Conservation (phyloP, 2,888 invertebrate species). For the Dastarcus helophoroides region DNA sequence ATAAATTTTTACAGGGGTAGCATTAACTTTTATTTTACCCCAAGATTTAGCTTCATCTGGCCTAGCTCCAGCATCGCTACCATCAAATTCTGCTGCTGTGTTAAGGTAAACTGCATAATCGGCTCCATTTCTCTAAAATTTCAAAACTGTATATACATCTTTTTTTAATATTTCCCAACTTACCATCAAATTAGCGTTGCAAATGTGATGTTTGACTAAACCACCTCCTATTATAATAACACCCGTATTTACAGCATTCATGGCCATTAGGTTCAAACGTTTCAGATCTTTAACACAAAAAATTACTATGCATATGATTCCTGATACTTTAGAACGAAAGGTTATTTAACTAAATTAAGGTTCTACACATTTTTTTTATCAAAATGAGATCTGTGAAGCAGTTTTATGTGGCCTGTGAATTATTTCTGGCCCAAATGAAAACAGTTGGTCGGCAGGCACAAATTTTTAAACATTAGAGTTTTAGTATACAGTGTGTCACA, state of each 20-base stretch:
- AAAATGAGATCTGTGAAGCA: too few species aligned
- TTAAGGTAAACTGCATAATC: slow-evolving; percentile 93
- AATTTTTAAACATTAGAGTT: too few species aligned
- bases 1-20: slow-evolving; percentile 84
- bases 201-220: slow-evolving; percentile 97
- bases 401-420: too few species aligned
- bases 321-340: too few species aligned
- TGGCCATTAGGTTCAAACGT: slow-evolving; percentile 85
- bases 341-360: slow-evolving; percentile 3
- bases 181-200: slow-evolving; percentile 98
- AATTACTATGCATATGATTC: too few species aligned
- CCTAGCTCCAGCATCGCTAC: slow-evolving; percentile 92
- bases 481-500: too few species aligned
- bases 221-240: slow-evolving; percentile 96
- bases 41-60: slow-evolving; percentile 99
- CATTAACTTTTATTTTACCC: slow-evolving; percentile 90
- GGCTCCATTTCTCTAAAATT: slow-evolving; percentile 83
- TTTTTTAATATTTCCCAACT: slow-evolving; percentile 16
- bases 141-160: too few species aligned
- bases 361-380: slow-evolving; percentile 5
- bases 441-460: too few species aligned
- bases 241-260: slow-evolving; percentile 86
- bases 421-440: too few species aligned
- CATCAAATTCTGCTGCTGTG: slow-evolving; percentile 93
- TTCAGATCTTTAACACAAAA: slow-evolving; percentile 58